Evolutionary conservation across 1,140 invertebrate species (phyloP).

Genomic region (Euura saliciscinereae): DNA sequence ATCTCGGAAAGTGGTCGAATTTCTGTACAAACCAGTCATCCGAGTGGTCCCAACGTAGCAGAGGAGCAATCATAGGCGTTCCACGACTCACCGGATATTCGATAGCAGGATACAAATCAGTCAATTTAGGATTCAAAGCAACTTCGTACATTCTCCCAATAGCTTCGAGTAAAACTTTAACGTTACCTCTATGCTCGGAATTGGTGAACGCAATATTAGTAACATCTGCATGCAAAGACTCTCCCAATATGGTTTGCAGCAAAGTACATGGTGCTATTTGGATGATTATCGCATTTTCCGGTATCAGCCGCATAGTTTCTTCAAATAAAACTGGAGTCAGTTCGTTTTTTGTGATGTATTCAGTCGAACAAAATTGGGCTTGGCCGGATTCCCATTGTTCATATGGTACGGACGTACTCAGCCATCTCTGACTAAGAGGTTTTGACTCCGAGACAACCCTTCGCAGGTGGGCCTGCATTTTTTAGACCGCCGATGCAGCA

Average conservation of each 20-base stretch:
- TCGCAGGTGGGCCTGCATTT: too few species aligned
- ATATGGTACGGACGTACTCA: slow-evolving; percentile 76
- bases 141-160: slow-evolving; percentile 58
- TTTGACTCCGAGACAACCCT: slow-evolving; percentile 71
- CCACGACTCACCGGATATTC: slow-evolving; percentile 66
- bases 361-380: slow-evolving; percentile 64
- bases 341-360: slow-evolving; percentile 72
- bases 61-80: slow-evolving; percentile 67
- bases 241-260: slow-evolving; percentile 65
- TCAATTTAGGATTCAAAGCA: slow-evolving; percentile 62
- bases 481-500: too few species aligned
- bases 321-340: slow-evolving; percentile 41
- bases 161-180: slow-evolving; percentile 8
- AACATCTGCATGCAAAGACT: slow-evolving; percentile 66
- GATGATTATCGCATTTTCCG: slow-evolving; percentile 31
- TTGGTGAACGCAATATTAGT: slow-evolving; percentile 36
- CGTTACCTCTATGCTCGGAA: slow-evolving; percentile 60
- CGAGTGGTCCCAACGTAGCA: slow-evolving; percentile 72
- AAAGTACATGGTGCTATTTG: slow-evolving; percentile 67
- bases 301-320: slow-evolving; percentile 29
- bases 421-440: slow-evolving; percentile 73
- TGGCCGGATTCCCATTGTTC: slow-evolving; percentile 69
- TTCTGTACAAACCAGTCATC: slow-evolving; percentile 48
- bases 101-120: slow-evolving; percentile 62
- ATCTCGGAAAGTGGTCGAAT: slow-evolving; percentile 46